These are phyloP conservation scores for Stigmatopora argus DNA, from an alignment of 2,113 vertebrate species.

Conservation along the genomic window DNA sequence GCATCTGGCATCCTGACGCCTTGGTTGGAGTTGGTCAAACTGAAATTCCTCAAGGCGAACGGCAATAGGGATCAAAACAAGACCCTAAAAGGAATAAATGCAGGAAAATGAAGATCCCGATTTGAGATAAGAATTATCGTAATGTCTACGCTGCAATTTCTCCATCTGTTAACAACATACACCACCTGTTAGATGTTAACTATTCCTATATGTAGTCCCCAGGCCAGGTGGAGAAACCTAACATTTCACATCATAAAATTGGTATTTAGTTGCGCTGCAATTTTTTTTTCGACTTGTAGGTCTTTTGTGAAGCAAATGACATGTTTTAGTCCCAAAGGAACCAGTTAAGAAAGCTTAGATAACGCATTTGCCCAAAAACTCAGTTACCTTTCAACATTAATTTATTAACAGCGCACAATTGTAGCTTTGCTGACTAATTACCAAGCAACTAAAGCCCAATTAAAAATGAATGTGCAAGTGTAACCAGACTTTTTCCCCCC, in stretches of 20 bases:
- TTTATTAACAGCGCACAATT: not conserved
- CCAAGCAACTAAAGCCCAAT: slow-evolving; percentile 23
- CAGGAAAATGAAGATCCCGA: slow-evolving; percentile 4
- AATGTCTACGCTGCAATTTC: slow-evolving; percentile 1
- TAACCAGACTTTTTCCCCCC: slow-evolving; percentile 16
- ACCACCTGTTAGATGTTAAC: slow-evolving; percentile 1
- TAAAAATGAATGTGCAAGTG: slow-evolving; percentile 42
- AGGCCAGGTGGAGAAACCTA: not conserved
- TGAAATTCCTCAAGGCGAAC: slow-evolving; percentile 23
- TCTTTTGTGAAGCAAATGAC: not conserved
- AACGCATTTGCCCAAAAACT: not conserved
- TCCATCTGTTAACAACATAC: not conserved
- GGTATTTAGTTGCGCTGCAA: not conserved
- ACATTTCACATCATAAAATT: not conserved
- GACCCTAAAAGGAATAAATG: slow-evolving; percentile 38
- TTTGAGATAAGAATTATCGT: slow-evolving; percentile 20
- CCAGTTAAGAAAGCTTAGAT: not conserved
- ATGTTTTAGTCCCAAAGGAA: not conserved
- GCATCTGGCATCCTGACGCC: slow-evolving; percentile 43
- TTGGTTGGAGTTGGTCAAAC: slow-evolving; percentile 20
- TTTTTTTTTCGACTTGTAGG: not conserved
- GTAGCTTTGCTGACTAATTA: slow-evolving; percentile 28
- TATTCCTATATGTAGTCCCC: not conserved
- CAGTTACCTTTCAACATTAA: not conserved
- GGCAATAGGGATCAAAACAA: slow-evolving; percentile 30